Evolutionary conservation across 1,140 invertebrate species (phyloP), one percentile per base, ranked within the genome.

Genomic region (Euglossa dilemma): DNA sequence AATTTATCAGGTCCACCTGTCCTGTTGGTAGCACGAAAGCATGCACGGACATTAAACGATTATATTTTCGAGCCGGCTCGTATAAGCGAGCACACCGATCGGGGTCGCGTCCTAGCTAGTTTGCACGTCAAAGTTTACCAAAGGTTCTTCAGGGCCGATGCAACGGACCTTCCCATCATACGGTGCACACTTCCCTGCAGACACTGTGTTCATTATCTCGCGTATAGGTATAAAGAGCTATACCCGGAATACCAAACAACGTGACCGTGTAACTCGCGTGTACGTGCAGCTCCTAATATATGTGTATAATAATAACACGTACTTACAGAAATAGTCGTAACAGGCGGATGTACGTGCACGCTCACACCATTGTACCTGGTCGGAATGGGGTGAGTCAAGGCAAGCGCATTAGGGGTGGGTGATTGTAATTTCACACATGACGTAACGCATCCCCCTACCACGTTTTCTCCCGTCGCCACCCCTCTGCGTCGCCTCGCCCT

Each of bases 351-450:
- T 56, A 18, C 43, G 52, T 61, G 61, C 56, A 67, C 23, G 63
- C 28, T 57, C 45, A 57, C 36, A 54, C 23, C 6, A 43, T 23
- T n/a, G 18, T 52, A 25, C 61, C 25, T 45, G 67, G 25, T 71
- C 72, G 81, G 71, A 83, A 79, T 75, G 82, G 56, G 85, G 63
- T 77, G 85, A 88, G 78, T 78, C 75, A 77, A 83, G 76, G 81
- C 74, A 84, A 90, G 86, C 80, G 89, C 83, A 92, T 92, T 90
- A 91, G 74, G 85, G 85, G 78, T 86, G 86, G 87, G 81, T 90
- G 90, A 92, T 91, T 88, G 91, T 92, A 92, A 92, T 92, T 92
- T 92, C 89, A 92, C 91, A 91, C 90, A 91, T 91, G 91, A 91
- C 80, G 83, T 91, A 87, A 91, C 86, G 83, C 85, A 70, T 71